Base-by-base conservation (phyloP, 2,797 vertebrate species). In the Galago senegalensis region DNA sequence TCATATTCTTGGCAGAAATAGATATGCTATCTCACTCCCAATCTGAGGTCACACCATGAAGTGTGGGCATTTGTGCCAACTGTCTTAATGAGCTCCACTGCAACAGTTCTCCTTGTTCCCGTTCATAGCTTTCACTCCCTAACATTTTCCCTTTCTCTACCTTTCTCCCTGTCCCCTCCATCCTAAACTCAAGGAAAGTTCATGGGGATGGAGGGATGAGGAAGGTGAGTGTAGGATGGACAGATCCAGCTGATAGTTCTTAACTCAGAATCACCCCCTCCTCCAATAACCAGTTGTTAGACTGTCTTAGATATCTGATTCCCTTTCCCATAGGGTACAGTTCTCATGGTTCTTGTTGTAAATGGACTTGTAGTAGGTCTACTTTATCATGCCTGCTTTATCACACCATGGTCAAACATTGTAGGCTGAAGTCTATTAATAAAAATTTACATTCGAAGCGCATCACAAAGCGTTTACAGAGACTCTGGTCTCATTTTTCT, bases 321-420 rank as follows among this genome's bases (percentile, higher is more conserved):
- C 8, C 37, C n/a, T 75, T 80, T 63, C 21, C 17, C 20, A 20
- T 1, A 31, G 12, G 53, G 43, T 37, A 72, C 56, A 76, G 17
- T 79, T 31, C 16, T 84, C 43, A 84, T 60, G 46, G 53, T 93
- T 87, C 86, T 91, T 80, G 3, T 67, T 96, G 82, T 49, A 87
- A 84, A 87, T 12, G 29, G 63, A 56, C 37, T 89, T 37, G 5
- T 4, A 43, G 27, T 43, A 56, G 53, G 46, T 9, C 29, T 5
- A 43, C 21, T 75, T 65, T 61, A 49, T 37, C 43, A 75, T 79
- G 29, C n/a, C 65, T 91, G 65, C 21, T 53, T 53, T 53, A 53
- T 53, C 49, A 53, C 69, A 40, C 23, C 34, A 58, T 53, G 76
- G 11, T 46, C 58, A 73, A 34, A 94, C 46, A 56, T 61, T 2